phyloP scores from a whole-genome alignment of 2,888 invertebrate species.

The Philhelius pedissequus region DNA sequence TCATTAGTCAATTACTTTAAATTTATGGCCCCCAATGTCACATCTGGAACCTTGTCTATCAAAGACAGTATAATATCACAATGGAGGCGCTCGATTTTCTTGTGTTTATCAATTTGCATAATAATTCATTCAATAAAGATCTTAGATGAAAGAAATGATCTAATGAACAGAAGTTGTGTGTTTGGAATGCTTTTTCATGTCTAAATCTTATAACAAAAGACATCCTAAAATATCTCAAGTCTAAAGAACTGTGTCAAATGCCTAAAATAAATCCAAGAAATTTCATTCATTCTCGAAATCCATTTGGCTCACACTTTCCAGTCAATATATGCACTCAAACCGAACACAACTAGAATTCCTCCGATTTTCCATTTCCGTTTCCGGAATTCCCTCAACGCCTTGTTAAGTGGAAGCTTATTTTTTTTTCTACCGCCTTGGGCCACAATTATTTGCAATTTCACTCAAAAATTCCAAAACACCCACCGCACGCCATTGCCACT shows the following conservation, averaged over 20 bases:
- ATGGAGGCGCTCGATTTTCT: no score
- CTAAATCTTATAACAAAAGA: neutral
- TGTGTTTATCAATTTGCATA: no score
- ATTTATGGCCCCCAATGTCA: no score
- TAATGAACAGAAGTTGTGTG: neutral
- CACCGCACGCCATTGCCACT: neutral
- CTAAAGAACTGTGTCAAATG: neutral
- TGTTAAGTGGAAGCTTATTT: slow-evolving; percentile 1
- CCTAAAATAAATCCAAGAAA: neutral
- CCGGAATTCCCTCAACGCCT: neutral
- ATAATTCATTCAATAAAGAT: no score
- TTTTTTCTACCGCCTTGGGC: neutral
- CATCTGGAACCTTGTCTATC: no score
- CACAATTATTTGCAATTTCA: slow-evolving; percentile 26
- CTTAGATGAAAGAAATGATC: neutral
- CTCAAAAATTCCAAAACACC: slow-evolving; percentile 13
- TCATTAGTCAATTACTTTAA: no score
- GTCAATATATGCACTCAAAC: neutral
- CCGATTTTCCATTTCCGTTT: neutral
- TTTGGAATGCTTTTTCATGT: neutral
- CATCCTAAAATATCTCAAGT: neutral
- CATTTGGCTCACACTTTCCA: neutral
- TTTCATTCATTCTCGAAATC: neutral
- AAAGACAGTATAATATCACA: no score
- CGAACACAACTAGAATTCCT: neutral